phyloP scores from a whole-genome alignment of 2,113 vertebrate species.

The Chamaea fasciata region DNA sequence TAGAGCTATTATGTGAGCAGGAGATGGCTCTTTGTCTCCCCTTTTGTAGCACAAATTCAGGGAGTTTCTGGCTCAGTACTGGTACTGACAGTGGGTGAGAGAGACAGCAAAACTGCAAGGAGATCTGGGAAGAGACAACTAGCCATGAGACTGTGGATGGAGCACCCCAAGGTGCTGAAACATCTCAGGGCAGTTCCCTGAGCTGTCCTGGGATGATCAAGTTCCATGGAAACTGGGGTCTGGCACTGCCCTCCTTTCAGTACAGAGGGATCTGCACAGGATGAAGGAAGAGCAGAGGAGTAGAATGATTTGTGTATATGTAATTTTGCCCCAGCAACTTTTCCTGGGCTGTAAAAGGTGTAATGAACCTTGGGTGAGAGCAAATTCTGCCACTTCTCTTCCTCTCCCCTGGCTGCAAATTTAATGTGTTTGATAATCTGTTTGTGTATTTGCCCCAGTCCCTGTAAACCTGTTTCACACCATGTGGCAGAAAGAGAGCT shows the following conservation, averaged over 20 bases:
- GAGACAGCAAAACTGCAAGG: neutral
- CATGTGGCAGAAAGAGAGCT: neutral
- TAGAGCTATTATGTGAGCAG: neutral
- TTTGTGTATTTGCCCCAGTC: neutral
- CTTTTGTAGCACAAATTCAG: neutral
- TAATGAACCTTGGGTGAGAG: neutral
- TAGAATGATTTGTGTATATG: neutral
- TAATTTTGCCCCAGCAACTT: neutral
- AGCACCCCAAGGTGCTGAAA: neutral
- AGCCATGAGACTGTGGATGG: rapidly evolving
- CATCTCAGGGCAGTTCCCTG: neutral
- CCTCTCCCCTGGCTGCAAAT: neutral
- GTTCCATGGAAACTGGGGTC: neutral
- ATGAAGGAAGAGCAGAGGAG: neutral
- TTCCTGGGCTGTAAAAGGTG: neutral
- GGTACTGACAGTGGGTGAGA: neutral
- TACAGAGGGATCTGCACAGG: neutral
- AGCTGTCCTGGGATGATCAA: neutral
- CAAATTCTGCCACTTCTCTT: neutral
- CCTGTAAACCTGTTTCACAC: neutral
- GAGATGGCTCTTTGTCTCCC: neutral
- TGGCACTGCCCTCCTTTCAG: neutral
- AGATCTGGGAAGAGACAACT: neutral
- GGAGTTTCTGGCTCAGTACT: neutral
- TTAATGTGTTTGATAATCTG: neutral